Evolutionary conservation across 2,113 vertebrate species (phyloP).

Genomic region (Diadophis punctatus): DNA sequence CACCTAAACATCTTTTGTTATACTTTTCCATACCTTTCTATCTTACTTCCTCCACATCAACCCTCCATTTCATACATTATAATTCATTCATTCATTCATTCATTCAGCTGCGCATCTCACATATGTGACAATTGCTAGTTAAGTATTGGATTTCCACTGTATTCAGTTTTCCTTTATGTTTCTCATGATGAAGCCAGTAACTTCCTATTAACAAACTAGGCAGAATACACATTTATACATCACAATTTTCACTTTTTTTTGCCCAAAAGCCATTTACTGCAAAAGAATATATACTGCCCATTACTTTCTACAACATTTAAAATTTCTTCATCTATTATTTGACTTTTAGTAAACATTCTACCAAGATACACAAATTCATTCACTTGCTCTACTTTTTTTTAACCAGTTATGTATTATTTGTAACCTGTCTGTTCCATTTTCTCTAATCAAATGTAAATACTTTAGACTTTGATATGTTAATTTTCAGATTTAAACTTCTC

Average conservation of each 20-base stretch:
- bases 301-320: not conserved
- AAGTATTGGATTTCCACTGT: not conserved
- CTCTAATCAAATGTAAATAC: not conserved
- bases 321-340: not conserved
- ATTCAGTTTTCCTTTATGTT: not conserved
- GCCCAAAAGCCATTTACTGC: not conserved
- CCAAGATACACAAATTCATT: not conserved
- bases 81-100: not conserved
- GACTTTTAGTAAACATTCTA: not conserved
- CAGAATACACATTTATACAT: not conserved
- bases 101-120: not conserved
- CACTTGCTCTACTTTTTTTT: not conserved
- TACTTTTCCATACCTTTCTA: not conserved
- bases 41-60: not conserved
- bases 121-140: not conserved
- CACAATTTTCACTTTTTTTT: not conserved
- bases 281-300: not conserved
- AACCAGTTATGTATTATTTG: not conserved
- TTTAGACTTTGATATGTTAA: not conserved
- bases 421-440: not conserved
- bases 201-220: not conserved
- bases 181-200: not conserved
- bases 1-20: not conserved
- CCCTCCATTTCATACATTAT: not conserved
- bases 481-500: not conserved